Percentiles rank a stretch among this genome's conserved stretches.
These are phyloP conservation scores for Clarias macrocephalus DNA, from an alignment of 2,113 vertebrate species.

Conservation along the genomic window DNA sequence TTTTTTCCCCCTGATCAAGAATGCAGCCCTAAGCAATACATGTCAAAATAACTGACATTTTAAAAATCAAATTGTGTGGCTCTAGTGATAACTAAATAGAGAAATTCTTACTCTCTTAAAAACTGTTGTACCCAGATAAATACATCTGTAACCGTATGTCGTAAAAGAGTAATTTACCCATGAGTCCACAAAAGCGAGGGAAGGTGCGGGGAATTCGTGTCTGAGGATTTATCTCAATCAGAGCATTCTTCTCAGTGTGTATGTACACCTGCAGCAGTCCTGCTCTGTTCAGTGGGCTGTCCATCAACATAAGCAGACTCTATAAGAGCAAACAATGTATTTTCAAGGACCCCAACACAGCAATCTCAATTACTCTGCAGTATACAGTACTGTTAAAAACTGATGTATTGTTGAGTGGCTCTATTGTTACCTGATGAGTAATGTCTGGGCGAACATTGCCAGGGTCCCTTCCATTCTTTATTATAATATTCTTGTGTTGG, in stretches of 20 bases:
- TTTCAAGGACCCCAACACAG: background rate
- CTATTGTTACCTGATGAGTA: slow-evolving; percentile 84
- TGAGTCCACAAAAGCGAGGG: slow-evolving; percentile 92
- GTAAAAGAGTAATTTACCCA: slow-evolving; percentile 78
- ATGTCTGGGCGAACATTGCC: slow-evolving; percentile 89
- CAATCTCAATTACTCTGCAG: background rate
- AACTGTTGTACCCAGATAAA: too few species aligned
- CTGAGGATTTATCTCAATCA: slow-evolving; percentile 96
- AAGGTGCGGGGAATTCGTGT: slow-evolving; percentile 96
- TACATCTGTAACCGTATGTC: too few species aligned
- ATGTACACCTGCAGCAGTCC: slow-evolving; percentile 94
- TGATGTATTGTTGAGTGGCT: background rate
- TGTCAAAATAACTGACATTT: too few species aligned
- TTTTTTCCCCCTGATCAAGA: too few species aligned
- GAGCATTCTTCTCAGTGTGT: slow-evolving; percentile 89
- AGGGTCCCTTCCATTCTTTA: slow-evolving; percentile 88
- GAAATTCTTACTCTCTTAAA: too few species aligned
- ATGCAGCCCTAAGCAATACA: too few species aligned
- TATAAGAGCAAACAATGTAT: slow-evolving; percentile 54
- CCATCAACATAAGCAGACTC: slow-evolving; percentile 95
- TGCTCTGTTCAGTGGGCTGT: slow-evolving; percentile 94
- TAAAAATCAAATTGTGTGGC: too few species aligned
- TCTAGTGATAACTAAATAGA: too few species aligned
- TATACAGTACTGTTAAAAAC: background rate
- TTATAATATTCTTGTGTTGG: slow-evolving; percentile 85